These are phyloP conservation scores for Pristionchus mayeri DNA, from an alignment of 2,888 invertebrate genomes.

Conservation along the genomic window DNA sequence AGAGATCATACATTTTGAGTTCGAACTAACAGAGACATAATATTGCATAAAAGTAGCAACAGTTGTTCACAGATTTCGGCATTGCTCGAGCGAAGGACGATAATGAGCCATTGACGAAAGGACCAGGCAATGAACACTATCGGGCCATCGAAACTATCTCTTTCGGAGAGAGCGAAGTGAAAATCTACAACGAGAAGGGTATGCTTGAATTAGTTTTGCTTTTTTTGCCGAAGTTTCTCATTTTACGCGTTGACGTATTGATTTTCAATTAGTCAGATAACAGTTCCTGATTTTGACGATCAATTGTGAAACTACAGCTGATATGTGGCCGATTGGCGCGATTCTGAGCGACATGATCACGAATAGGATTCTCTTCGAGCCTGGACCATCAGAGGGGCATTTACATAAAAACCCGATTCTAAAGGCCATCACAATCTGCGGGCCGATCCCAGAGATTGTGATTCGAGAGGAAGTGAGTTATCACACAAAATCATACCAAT, in stretches of 20 bases:
- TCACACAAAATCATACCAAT: no score
- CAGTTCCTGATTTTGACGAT: no score
- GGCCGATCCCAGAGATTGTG: neutral
- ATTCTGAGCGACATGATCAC: conserved; percentile 12
- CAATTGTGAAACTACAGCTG: neutral
- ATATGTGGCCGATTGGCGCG: conserved; percentile 6
- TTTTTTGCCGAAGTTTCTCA: no score
- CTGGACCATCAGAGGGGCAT: neutral
- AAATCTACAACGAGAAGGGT: conserved; percentile 4
- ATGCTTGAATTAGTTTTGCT: neutral
- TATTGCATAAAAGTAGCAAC: no score
- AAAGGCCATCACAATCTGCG: neutral
- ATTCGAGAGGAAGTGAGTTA: neutral
- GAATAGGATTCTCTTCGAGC: neutral
- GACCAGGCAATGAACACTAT: neutral
- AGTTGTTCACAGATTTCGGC: neutral
- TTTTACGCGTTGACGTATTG: no score
- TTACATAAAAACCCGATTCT: neutral
- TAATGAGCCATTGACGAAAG: neutral
- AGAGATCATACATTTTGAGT: no score
- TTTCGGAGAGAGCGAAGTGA: neutral
- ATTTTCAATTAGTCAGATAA: no score
- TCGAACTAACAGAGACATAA: no score
- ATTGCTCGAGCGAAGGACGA: neutral
- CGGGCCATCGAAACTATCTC: neutral